phyloP scores from a whole-genome alignment of 2,797 vertebrate genomes.

The Phoebastria nigripes region DNA sequence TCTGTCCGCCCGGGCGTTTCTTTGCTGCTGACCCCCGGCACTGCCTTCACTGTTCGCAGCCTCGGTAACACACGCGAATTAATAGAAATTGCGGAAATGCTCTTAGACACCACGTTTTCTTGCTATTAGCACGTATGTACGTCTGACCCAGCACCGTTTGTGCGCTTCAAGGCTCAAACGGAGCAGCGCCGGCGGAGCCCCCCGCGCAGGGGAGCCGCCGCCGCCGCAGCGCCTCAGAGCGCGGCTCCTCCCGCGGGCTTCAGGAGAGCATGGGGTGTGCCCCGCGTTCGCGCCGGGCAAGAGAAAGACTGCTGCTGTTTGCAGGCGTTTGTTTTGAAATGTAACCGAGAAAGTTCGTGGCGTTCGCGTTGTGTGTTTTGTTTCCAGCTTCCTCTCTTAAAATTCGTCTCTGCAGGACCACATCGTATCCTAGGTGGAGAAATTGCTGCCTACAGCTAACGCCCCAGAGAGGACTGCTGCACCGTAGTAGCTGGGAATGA shows the following conservation, averaged over 20 bases:
- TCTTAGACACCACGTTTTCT: too few species aligned
- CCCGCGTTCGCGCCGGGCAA: rapidly evolving
- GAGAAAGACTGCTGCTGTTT: not conserved
- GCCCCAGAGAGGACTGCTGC: not conserved
- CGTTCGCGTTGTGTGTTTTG: rapidly evolving
- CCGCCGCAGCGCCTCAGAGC: rapidly evolving
- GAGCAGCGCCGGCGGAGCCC: rapidly evolving
- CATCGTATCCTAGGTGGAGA: too few species aligned
- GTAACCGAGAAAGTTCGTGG: rapidly evolving
- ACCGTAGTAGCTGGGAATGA: not conserved
- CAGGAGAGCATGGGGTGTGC: rapidly evolving
- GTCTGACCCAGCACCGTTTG: not conserved
- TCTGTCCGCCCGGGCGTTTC: too few species aligned
- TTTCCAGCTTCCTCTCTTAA: not conserved
- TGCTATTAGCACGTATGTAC: rapidly evolving
- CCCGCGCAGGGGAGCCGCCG: rapidly evolving
- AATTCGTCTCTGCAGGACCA: not conserved
- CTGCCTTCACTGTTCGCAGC: rapidly evolving
- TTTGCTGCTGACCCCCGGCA: rapidly evolving
- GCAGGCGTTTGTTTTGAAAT: rapidly evolving
- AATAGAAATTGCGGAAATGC: not conserved
- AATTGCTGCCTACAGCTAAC: not conserved
- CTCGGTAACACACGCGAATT: rapidly evolving
- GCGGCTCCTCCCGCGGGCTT: not conserved
- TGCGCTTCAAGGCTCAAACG: rapidly evolving